Conservation (phyloP, 2,888 invertebrate species). For the Prosopocoilus inquinatus region DNA sequence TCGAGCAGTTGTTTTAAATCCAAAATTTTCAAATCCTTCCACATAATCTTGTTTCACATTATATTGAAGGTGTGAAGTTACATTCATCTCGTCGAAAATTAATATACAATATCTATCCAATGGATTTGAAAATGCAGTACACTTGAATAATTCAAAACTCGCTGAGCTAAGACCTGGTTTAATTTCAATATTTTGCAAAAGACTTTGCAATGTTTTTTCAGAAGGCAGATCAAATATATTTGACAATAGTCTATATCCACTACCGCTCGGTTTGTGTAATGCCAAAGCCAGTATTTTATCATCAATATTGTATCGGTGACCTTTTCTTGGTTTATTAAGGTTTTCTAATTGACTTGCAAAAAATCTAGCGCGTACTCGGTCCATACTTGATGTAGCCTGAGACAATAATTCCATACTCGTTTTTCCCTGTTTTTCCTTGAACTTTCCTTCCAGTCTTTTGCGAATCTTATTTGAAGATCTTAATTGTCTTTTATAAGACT, state of each 20-base stretch:
- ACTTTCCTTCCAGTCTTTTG: too few species aligned
- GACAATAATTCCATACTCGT: not conserved
- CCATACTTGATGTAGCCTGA: conserved; percentile 4
- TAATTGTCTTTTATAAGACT: too few species aligned
- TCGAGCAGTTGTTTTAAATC: conserved; percentile 11
- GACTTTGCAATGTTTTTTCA: conserved; percentile 3
- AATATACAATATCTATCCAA: conserved; percentile 20
- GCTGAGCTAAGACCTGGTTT: conserved; percentile 5
- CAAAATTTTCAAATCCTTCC: conserved; percentile 27
- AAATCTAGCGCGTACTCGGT: not conserved
- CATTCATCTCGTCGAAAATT: conserved; percentile 23
- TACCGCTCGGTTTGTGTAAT: conserved; percentile 14
- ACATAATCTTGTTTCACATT: conserved; percentile 14
- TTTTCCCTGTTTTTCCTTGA: too few species aligned
- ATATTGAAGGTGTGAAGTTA: not conserved
- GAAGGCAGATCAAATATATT: conserved; percentile 14
- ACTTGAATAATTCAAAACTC: conserved; percentile 7
- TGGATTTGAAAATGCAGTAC: conserved; percentile 5
- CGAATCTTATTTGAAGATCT: too few species aligned
- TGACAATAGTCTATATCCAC: conserved; percentile 13
- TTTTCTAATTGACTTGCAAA: conserved; percentile 5
- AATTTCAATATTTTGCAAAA: conserved; percentile 1
- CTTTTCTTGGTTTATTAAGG: not conserved
- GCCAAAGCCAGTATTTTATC: conserved; percentile 16
- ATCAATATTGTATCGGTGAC: not conserved